Base-by-base conservation (phyloP, 2,113 vertebrate species). In the Pantherophis guttatus region DNA sequence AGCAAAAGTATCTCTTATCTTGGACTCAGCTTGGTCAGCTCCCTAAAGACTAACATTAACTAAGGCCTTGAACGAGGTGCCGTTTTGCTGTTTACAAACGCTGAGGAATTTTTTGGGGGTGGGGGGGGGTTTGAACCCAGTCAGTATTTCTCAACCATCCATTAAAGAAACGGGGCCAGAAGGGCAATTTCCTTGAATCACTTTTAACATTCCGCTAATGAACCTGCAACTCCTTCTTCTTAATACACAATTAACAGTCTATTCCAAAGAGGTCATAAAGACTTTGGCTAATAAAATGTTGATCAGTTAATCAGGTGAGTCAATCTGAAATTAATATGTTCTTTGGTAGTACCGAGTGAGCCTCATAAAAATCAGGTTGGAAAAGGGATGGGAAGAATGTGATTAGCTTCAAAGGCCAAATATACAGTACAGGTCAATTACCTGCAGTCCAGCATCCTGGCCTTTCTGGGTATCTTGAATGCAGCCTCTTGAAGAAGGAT, bases 261-360 rank as follows among this genome's bases (percentile, higher is more conserved):
- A 95, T 93, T 97, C 96, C 95, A 94, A 75, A 93, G 94, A 93
- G 52, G 94, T 96, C 95, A 96, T 96, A 97, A 97, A 97, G 94
- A 94, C 90, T 88, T 96, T 96, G 94, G 96, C 96, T 95, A 95
- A 96, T 96, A 97, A 97, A 96, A 94, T 87, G 93, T 95, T 96
- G 96, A 97, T 97, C 96, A 96, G 96, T 95, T 95, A 94, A 96
- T 97, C 95, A 95, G 96, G 93, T 95, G 96, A 96, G 95, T 96
- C 96, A 97, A 97, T 96, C 95, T 95, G 93, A 96, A 96, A 97
- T 95, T 96, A 96, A 96, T 97, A 97, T 95, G 95, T 96, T 95
- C 94, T 96, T 97, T 92, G 44, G 17, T 81, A 81, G 91, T 97
- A 96, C 97, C 93, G 95, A 96, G 94, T 92, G 95, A 96, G 94